phyloP scores from a whole-genome alignment of 2,888 invertebrate species.

The Acleris literana region DNA sequence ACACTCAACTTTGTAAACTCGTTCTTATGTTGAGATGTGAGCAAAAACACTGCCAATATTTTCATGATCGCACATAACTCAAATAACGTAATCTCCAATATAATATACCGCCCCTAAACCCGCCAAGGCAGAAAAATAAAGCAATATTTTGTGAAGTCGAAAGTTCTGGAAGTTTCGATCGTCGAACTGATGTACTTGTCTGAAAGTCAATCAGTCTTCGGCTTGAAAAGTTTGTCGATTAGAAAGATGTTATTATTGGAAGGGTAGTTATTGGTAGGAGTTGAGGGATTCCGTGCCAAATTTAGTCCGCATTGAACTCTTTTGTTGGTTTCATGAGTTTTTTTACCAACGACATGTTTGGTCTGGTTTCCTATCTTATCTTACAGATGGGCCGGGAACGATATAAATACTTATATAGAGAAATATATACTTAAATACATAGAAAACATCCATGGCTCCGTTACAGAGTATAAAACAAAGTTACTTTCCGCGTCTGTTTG shows the following conservation, averaged over 20 bases:
- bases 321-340: too few relatives aligned
- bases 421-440: too few relatives aligned
- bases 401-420: too few relatives aligned
- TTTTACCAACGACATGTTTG: too few relatives aligned
- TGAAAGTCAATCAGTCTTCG: slow-evolving; percentile 30
- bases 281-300: background rate
- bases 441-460: too few relatives aligned
- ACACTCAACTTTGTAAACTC: too few relatives aligned
- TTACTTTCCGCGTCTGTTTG: too few relatives aligned
- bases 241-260: slow-evolving; percentile 29
- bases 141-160: slow-evolving; percentile 31
- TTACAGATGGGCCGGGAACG: too few relatives aligned
- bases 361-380: too few relatives aligned
- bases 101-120: slow-evolving; percentile 18
- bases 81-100: slow-evolving; percentile 15
- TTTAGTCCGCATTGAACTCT: too few relatives aligned
- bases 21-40: background rate
- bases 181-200: slow-evolving; percentile 30
- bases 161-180: slow-evolving; percentile 32
- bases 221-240: slow-evolving; percentile 26
- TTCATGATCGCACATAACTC: slow-evolving; percentile 1
- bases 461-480: too few relatives aligned
- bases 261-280: background rate
- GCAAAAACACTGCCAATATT: background rate
- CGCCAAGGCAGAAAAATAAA: slow-evolving; percentile 29